Evolutionary conservation across 2,888 invertebrate genomes (phyloP), one percentile per base, ranked within the genome.

Genomic region (Endomychus coccineus): DNA sequence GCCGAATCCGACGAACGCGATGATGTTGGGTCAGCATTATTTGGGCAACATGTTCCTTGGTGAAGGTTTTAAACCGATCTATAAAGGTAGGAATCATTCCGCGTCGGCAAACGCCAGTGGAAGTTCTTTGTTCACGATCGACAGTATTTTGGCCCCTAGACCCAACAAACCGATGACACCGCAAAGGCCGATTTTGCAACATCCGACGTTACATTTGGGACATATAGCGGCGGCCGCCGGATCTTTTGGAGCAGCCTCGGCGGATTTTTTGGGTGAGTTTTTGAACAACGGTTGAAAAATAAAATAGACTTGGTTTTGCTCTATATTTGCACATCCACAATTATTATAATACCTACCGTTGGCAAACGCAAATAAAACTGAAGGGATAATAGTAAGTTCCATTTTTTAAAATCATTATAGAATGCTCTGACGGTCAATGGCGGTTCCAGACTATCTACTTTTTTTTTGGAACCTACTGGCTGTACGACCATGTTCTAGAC

Each of bases 201-300:
- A 71, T 59, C 73, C 73, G 30, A 66, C 69, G 9, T 54, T 75
- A 46, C 74, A 74, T 62, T 61, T 76, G 49, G 71, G 74, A 6
- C 82, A 82, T 52, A 69, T 82, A 46, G 69, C 80, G 56, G 71
- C 74, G 55, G 69, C 81, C 54, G 75, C 74, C 12, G 81, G 80
- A 54, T 77, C 78, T 35, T 75, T 80, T 54, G 78, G 80, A 27
- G 46, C 56, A 4, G 43, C 56, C 9, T 61, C 62, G 3, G 74
- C 86, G 15, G 87, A 88, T 62, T 82, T 88, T 63, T 74, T 88
- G 59, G 87, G 88, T 87, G 70, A 71, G 78, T 71, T 36, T 19
- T 19, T n/a, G 21, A 19, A n/a, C 6, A 19, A n/a, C n/a, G n/a
- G n/a, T n/a, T n/a, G n/a, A n/a, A n/a, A n/a, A n/a, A n/a, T n/a